These are phyloP conservation scores for Orussus abietinus DNA, from an alignment of 1,140 invertebrate species.

Conservation along the genomic window DNA sequence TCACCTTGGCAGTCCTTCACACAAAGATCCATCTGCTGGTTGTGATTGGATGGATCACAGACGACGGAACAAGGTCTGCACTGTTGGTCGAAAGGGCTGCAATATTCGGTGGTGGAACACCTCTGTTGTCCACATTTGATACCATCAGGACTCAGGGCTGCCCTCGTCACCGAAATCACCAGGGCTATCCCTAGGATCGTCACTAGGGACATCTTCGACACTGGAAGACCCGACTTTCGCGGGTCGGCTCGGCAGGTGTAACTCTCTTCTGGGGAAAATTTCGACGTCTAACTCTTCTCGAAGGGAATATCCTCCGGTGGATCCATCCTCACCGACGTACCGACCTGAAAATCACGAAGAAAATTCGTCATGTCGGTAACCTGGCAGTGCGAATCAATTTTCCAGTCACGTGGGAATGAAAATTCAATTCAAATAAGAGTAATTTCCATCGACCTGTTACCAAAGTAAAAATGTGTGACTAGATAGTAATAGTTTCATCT, in stretches of 20 bases:
- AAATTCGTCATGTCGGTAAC: slow-evolving; percentile 5
- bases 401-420: too few relatives aligned
- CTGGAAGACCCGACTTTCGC: neutral
- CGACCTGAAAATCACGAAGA: slow-evolving; percentile 4
- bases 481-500: too few relatives aligned
- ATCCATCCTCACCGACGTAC: slow-evolving; percentile 22
- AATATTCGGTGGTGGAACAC: slow-evolving; percentile 55
- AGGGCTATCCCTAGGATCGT: slow-evolving; percentile 11
- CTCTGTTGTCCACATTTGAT: slow-evolving; percentile 50
- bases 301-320: slow-evolving; percentile 22
- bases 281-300: slow-evolving; percentile 22
- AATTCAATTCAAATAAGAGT: too few relatives aligned
- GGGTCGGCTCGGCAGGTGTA: too few relatives aligned
- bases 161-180: slow-evolving; percentile 21
- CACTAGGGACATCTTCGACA: neutral
- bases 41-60: slow-evolving; percentile 51
- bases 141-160: slow-evolving; percentile 44
- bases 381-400: too few relatives aligned
- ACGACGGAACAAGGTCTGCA: slow-evolving; percentile 51
- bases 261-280: too few relatives aligned
- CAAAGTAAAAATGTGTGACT: too few relatives aligned
- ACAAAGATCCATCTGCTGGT: slow-evolving; percentile 53
- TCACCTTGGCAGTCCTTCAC: slow-evolving; percentile 56
- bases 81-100: slow-evolving; percentile 51
- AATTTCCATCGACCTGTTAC: too few relatives aligned